phyloP scores from a whole-genome alignment of 2,888 invertebrate species.

The Keiferia lycopersicella region DNA sequence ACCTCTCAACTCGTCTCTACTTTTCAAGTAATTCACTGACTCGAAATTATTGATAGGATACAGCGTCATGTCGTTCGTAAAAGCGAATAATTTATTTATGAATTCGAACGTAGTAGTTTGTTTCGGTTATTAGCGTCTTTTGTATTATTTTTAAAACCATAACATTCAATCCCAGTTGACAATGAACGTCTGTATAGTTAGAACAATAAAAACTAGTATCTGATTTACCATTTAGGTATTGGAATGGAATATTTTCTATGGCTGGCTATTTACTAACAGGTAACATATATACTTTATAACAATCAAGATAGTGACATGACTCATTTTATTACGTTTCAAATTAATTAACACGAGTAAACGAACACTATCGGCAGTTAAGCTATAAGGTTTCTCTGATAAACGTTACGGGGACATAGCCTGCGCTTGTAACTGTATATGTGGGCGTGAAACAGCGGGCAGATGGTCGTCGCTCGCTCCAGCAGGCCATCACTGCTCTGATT shows the following conservation, averaged over 20 bases:
- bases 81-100: constrained; percentile 15
- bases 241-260: neutral
- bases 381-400: constrained; percentile 30
- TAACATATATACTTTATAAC: too few species aligned
- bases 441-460: constrained; percentile 72
- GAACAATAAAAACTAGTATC: constrained; percentile 27
- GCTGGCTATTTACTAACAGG: neutral
- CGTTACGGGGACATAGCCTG: constrained; percentile 26
- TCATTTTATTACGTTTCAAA: constrained; percentile 11
- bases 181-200: constrained; percentile 22
- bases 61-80: constrained; percentile 1
- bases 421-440: constrained; percentile 67
- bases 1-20: neutral
- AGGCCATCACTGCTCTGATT: constrained; percentile 70
- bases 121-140: constrained; percentile 22
- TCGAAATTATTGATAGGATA: neutral
- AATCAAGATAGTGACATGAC: constrained; percentile 7
- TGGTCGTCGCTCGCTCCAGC: constrained; percentile 62
- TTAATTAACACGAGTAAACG: constrained; percentile 16
- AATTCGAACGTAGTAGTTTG: constrained; percentile 13
- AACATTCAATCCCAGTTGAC: constrained; percentile 17
- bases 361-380: constrained; percentile 16
- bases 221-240: constrained; percentile 13
- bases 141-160: constrained; percentile 24
- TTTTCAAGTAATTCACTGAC: neutral